These are phyloP conservation scores for Leptobrachium ailaonicum DNA, from an alignment of 2,113 vertebrate genomes.

Conservation along the genomic window DNA sequence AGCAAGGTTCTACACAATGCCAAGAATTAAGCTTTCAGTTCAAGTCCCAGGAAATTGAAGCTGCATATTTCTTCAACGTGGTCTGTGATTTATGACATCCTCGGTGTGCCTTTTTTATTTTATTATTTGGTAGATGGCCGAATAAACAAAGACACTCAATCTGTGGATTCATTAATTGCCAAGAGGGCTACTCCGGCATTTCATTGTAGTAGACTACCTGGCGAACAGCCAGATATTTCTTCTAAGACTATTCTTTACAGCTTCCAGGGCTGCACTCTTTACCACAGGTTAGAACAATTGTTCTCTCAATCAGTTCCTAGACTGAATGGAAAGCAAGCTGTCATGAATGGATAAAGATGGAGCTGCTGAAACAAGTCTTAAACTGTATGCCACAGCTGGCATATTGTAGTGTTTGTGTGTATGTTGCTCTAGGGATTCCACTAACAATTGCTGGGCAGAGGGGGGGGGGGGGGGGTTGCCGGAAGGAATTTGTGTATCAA, in stretches of 20 bases:
- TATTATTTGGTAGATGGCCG: background rate
- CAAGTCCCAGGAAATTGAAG: constrained; percentile 37
- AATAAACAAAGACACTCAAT: constrained; percentile 35
- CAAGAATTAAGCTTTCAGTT: constrained; percentile 24
- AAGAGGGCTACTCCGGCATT: constrained; percentile 30
- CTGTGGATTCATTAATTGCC: constrained; percentile 40
- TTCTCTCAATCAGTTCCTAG: background rate
- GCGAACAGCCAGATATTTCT: background rate
- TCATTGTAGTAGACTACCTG: constrained; percentile 30
- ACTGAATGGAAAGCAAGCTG: background rate
- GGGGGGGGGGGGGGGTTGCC: too few relatives aligned
- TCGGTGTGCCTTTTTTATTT: background rate
- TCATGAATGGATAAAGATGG: background rate
- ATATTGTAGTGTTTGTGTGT: too few relatives aligned
- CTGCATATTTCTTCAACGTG: constrained; percentile 2
- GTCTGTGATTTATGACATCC: constrained; percentile 28
- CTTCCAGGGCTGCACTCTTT: background rate
- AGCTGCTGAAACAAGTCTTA: background rate
- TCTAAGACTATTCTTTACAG: background rate
- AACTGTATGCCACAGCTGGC: background rate
- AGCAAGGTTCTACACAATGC: constrained; percentile 8
- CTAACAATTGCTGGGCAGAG: too few relatives aligned
- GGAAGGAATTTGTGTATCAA: too few relatives aligned
- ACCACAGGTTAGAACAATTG: background rate
- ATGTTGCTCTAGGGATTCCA: too few relatives aligned